phyloP scores from a whole-genome alignment of 2,113 vertebrate genomes.

The Enhydra lutris region DNA sequence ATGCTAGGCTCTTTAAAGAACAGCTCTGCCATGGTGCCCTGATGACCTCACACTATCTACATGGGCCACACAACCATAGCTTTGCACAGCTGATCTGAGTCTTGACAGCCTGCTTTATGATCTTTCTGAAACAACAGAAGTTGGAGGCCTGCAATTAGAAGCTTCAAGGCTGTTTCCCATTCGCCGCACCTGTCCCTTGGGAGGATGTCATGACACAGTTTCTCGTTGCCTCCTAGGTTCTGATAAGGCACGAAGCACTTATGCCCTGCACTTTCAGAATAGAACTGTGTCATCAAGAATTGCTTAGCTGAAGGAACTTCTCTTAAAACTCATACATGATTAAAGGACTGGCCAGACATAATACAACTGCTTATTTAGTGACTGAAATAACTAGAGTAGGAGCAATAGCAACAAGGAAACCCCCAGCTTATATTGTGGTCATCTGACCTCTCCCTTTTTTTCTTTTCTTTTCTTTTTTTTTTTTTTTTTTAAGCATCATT shows the following conservation, averaged over 20 bases:
- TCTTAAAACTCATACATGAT: slow-evolving; percentile 37
- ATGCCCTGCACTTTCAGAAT: accelerated
- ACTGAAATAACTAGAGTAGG: slow-evolving; percentile 64
- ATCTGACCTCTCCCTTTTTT: neutral
- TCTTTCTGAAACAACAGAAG: neutral
- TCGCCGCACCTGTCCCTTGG: accelerated
- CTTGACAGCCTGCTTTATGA: accelerated
- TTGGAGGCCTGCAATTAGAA: too few species aligned
- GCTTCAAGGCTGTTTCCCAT: accelerated
- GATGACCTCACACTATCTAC: accelerated
- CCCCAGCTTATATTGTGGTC: accelerated
- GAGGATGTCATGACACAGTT: neutral
- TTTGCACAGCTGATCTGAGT: neutral
- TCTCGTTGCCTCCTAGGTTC: neutral
- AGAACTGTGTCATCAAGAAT: neutral
- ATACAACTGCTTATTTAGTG: slow-evolving; percentile 67
- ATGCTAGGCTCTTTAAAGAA: neutral
- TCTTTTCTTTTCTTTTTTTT: too few species aligned
- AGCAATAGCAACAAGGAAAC: neutral
- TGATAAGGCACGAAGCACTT: neutral
- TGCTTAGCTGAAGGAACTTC: neutral
- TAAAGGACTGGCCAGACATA: slow-evolving; percentile 58
- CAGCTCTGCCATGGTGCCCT: neutral
- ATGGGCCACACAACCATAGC: neutral
- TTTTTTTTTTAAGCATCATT: too few species aligned